A percentile compares a stretch with the other conserved stretches of the same genome.
Evolutionary conservation across 2,113 vertebrate species (phyloP).

Genomic region (Otolemur garnettii): DNA sequence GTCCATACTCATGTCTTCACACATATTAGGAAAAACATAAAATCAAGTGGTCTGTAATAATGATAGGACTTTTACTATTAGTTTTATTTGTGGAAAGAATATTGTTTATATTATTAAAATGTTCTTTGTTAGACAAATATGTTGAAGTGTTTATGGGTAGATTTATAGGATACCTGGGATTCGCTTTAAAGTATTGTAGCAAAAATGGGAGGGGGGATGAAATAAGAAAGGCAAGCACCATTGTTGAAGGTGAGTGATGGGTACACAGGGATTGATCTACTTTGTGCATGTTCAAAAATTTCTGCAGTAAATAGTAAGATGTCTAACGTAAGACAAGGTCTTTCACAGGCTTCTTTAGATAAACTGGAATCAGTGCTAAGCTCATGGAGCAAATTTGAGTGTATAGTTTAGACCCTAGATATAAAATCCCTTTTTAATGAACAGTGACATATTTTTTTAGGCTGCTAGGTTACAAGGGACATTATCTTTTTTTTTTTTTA

Average conservation of each 20-base stretch:
- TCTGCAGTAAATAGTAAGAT: background rate
- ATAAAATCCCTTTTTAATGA: background rate
- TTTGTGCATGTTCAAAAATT: background rate
- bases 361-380: background rate
- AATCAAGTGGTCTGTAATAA: background rate
- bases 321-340: background rate
- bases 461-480: background rate
- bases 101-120: background rate
- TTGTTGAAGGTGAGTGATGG: background rate
- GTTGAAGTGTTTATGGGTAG: background rate
- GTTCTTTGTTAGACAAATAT: background rate
- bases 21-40: background rate
- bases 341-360: background rate
- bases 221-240: background rate
- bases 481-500: background rate
- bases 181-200: background rate
- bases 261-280: background rate
- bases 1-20: background rate
- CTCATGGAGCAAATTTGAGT: background rate
- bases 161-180: background rate
- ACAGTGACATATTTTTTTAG: background rate
- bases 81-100: background rate
- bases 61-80: background rate
- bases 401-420: background rate
- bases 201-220: background rate